Conservation (phyloP, 2,113 vertebrate species). For the Syngnathus scovelli region DNA sequence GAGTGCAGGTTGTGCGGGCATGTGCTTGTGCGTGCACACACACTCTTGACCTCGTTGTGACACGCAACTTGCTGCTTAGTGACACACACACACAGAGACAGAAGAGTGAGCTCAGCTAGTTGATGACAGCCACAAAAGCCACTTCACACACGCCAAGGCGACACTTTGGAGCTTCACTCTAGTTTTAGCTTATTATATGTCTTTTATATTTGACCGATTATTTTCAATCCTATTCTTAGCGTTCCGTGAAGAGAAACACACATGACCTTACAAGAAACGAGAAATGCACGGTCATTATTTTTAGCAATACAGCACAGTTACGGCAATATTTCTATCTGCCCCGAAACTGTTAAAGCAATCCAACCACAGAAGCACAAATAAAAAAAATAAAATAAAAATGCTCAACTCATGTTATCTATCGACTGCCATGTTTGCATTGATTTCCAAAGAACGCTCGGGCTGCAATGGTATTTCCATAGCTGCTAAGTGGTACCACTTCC, state of each 20-base stretch:
- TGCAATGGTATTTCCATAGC: too few species aligned
- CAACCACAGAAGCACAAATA: not conserved
- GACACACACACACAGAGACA: constrained; percentile 43
- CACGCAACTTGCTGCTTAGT: constrained; percentile 57
- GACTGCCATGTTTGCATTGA: not conserved
- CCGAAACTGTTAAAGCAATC: not conserved
- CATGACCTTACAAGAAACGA: not conserved
- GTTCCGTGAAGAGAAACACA: not conserved
- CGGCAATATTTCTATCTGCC: not conserved
- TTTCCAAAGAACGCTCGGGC: not conserved
- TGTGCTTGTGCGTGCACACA: constrained; percentile 6
- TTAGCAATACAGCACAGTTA: not conserved
- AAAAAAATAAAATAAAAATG: not conserved
- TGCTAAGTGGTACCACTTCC: constrained; percentile 1
- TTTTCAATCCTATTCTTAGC: not conserved
- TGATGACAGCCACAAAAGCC: constrained; percentile 40
- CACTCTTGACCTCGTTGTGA: constrained; percentile 34
- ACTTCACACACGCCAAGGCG: constrained; percentile 36
- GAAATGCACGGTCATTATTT: not conserved
- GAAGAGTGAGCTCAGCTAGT: constrained; percentile 20
- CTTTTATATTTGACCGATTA: not conserved
- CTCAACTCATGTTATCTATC: too few species aligned
- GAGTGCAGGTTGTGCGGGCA: constrained; percentile 1
- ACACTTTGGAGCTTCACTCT: not conserved
- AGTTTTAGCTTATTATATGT: not conserved